Percentiles rank a stretch among this genome's conserved stretches.
phyloP scores from a whole-genome alignment of 2,113 vertebrate genomes.

The Perccottus glenii region DNA sequence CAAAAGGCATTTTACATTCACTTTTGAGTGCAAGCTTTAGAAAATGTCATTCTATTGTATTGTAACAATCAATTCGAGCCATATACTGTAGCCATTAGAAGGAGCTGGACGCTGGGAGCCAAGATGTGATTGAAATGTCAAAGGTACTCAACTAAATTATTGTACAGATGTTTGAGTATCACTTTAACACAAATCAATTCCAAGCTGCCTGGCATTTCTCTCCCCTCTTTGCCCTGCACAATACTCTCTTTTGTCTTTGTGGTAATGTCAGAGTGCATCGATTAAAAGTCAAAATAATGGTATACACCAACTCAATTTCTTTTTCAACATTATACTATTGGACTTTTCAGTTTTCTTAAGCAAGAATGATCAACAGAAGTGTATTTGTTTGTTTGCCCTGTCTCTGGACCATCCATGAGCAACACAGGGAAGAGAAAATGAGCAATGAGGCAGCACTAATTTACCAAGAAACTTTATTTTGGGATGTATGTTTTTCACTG shows the following conservation, averaged over 20 bases:
- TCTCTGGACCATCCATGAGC: too few relatives aligned
- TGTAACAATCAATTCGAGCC: neutral
- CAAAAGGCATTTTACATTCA: neutral
- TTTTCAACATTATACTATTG: too few relatives aligned
- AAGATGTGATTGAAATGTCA: constrained; percentile 2
- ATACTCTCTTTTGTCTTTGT: constrained; percentile 4
- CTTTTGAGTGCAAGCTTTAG: neutral
- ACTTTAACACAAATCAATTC: constrained; percentile 9
- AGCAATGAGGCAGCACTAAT: too few relatives aligned
- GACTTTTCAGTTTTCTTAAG: too few relatives aligned
- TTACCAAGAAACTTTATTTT: too few relatives aligned
- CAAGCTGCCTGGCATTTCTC: constrained; percentile 1
- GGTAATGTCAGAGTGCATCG: constrained; percentile 1
- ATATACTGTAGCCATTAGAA: too few relatives aligned
- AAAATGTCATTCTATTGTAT: neutral
- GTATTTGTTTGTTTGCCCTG: too few relatives aligned
- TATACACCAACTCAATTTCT: neutral
- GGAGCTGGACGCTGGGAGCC: neutral
- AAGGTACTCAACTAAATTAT: constrained; percentile 4
- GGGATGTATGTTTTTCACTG: too few relatives aligned
- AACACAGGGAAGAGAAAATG: too few relatives aligned
- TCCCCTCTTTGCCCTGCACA: neutral
- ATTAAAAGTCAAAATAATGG: neutral
- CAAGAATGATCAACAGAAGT: too few relatives aligned
- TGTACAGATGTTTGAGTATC: constrained; percentile 2